These are phyloP conservation scores for Gulo gulo DNA, from an alignment of 2,113 vertebrate species.

Conservation along the genomic window DNA sequence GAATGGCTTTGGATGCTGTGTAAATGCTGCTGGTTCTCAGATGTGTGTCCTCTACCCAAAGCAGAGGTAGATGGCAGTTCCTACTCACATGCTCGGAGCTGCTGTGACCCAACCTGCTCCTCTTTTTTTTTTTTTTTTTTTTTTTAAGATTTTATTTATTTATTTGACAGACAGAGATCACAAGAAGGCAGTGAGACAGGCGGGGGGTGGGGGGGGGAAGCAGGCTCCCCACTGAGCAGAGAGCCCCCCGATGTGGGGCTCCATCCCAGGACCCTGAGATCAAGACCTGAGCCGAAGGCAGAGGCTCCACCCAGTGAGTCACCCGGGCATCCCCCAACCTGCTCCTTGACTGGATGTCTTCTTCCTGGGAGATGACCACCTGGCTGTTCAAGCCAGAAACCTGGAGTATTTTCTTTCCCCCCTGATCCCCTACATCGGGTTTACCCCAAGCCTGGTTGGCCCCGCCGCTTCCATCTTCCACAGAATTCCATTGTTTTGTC, in stretches of 20 bases:
- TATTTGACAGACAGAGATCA: too few relatives aligned
- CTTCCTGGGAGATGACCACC: background rate
- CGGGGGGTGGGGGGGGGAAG: too few relatives aligned
- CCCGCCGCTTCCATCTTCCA: background rate
- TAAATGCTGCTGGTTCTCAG: background rate
- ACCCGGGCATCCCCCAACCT: background rate
- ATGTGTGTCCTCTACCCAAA: background rate
- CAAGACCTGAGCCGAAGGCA: too few relatives aligned
- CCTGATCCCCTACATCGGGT: too few relatives aligned
- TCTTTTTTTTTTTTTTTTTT: too few relatives aligned
- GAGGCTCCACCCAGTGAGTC: too few relatives aligned
- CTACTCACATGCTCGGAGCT: background rate
- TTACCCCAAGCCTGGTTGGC: background rate
- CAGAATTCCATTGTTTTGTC: background rate
- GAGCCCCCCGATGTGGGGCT: too few relatives aligned
- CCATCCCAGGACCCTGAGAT: too few relatives aligned
- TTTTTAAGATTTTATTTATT: too few relatives aligned
- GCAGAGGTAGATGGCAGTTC: background rate
- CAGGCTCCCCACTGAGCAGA: too few relatives aligned
- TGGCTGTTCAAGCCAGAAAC: background rate
- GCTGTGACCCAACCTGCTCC: background rate
- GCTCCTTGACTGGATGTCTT: background rate
- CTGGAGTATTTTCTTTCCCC: background rate
- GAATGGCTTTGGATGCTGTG: background rate
- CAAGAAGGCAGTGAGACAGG: too few relatives aligned